Evolutionary conservation across 2,113 vertebrate species (phyloP).

Genomic region (Cisticola juncidis): DNA sequence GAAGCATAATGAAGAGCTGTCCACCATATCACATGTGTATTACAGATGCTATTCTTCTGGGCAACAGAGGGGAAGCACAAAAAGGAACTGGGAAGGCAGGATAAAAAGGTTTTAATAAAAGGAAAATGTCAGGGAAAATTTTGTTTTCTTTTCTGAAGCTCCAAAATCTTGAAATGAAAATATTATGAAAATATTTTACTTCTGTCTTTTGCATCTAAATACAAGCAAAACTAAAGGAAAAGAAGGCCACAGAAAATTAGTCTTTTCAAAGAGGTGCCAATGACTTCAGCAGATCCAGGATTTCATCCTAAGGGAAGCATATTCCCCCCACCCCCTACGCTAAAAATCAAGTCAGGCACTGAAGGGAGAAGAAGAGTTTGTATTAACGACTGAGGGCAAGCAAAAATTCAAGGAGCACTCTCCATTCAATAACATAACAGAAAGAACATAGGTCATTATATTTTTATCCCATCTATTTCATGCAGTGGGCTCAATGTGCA

Average conservation of each 20-base stretch:
- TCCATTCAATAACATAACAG: neutral
- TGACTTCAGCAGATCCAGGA: neutral
- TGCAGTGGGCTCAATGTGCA: neutral
- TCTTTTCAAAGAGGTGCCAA: neutral
- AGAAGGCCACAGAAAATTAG: neutral
- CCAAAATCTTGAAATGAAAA: neutral
- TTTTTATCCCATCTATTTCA: neutral
- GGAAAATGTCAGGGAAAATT: neutral
- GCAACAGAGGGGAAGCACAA: neutral
- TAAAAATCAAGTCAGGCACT: neutral
- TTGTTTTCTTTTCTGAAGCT: neutral
- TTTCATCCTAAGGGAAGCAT: neutral
- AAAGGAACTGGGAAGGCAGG: neutral
- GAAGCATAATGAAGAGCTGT: neutral
- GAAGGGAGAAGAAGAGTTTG: neutral
- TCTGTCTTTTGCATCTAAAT: neutral
- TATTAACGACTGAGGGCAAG: neutral
- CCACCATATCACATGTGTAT: fast-evolving
- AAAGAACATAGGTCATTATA: neutral
- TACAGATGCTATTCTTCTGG: neutral
- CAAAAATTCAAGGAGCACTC: neutral
- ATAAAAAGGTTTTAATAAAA: neutral
- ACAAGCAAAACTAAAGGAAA: neutral
- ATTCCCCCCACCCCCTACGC: fast-evolving
- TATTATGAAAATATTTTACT: neutral